Evolutionary conservation across 23 tunicate genomes (phyloP).

Genomic region (Trididemnum nubilum): DNA sequence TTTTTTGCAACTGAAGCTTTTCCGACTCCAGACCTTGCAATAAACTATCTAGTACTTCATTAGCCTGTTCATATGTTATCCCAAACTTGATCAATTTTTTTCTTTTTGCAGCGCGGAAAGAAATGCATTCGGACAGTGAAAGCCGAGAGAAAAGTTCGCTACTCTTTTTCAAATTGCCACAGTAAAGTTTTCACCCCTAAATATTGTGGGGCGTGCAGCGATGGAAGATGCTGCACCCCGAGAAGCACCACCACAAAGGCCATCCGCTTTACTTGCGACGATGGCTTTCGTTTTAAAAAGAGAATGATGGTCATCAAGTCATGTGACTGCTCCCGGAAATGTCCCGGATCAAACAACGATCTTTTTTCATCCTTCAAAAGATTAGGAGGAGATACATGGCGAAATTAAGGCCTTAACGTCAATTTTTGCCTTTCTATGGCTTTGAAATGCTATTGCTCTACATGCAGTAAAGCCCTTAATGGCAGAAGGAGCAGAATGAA

Average conservation of each 20-base stretch:
- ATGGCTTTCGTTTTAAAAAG: conserved; percentile 76
- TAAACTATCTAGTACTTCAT: too few species aligned
- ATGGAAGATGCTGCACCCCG: conserved; percentile 80
- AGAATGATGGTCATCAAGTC: conserved; percentile 80
- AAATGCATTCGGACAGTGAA: conserved; percentile 63
- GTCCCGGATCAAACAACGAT: conserved; percentile 55
- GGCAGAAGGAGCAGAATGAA: neutral
- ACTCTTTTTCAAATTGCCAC: conserved; percentile 81
- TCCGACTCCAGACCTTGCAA: too few species aligned
- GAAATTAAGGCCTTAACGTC: conserved; percentile 39
- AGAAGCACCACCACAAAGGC: conserved; percentile 59
- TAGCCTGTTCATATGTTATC: neutral
- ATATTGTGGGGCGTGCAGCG: conserved; percentile 72
- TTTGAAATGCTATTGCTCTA: too few species aligned
- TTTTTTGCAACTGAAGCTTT: too few species aligned
- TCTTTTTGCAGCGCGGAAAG: conserved; percentile 69
- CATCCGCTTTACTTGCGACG: conserved; percentile 62
- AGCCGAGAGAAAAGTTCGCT: conserved; percentile 56
- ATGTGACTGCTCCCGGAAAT: conserved; percentile 56
- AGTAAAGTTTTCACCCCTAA: conserved; percentile 79
- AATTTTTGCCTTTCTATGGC: too few species aligned
- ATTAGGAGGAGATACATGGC: conserved; percentile 70
- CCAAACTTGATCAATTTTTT: neutral
- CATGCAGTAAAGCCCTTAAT: too few species aligned
- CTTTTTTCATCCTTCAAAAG: conserved; percentile 46